Evolutionary conservation across 1,140 invertebrate species (phyloP).

Genomic region (Panonychus citri): DNA sequence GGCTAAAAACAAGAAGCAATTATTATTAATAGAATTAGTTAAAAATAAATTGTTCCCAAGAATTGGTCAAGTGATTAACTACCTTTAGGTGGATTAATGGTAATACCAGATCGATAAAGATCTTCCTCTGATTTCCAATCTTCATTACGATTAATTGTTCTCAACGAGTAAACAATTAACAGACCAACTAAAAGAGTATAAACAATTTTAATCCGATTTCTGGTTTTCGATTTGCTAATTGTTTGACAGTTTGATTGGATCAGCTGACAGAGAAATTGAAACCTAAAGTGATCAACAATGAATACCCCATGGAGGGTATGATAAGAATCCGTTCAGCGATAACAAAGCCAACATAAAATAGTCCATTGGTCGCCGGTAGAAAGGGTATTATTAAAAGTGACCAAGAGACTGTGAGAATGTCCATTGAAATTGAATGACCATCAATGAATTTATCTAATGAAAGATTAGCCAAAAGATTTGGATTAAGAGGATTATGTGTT

Average conservation of each 20-base stretch:
- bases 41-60: not conserved
- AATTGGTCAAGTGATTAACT: too few relatives aligned
- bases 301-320: constrained; percentile 80
- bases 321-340: constrained; percentile 65
- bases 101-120: constrained; percentile 66
- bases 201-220: not conserved
- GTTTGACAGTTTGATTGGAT: not conserved
- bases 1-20: constrained; percentile 32
- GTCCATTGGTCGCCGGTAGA: constrained; percentile 66
- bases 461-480: too few relatives aligned
- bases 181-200: constrained; percentile 19
- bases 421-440: not conserved
- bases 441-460: too few relatives aligned
- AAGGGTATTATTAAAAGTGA: constrained; percentile 50
- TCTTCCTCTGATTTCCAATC: constrained; percentile 84
- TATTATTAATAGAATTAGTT: not conserved
- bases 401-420: too few relatives aligned
- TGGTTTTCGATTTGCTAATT: not conserved
- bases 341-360: constrained; percentile 45
- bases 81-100: constrained; percentile 95
- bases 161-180: constrained; percentile 38
- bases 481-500: too few relatives aligned
- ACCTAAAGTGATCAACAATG: constrained; percentile 50
- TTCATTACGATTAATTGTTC: constrained; percentile 54
- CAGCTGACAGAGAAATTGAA: too few relatives aligned